Base-by-base conservation (phyloP, 2,888 invertebrate genomes). In the Tenthredo distinguenda region DNA sequence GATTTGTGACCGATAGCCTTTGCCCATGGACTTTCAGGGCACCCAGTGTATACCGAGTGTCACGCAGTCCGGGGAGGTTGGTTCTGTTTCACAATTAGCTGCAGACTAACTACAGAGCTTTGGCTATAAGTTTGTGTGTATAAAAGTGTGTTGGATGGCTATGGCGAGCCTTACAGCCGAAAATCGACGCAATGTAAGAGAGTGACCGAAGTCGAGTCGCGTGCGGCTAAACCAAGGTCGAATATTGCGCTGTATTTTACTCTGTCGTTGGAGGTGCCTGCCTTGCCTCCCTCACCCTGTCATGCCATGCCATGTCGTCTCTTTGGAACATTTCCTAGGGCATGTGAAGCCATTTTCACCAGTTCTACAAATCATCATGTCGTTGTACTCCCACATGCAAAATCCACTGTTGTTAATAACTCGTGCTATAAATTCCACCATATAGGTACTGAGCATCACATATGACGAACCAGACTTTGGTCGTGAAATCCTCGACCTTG, bases 191-290 rank as follows among this genome's bases (percentile, higher is more conserved):
- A 88, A 87, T 82, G 77, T 86, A 87, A 31, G 58, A 65, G 86
- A 89, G 86, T 90, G 91, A 90, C 90, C 90, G 89, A 88, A 88
- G 88, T 87, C 87, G 86, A 89, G 87, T 92, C 91, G 92, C 92
- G 92, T 92, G 92, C 90, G 91, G 91, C 43, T n/a, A 74, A 43
- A 43, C 91, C 92, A 92, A 92, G 92, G 92, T 92, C 92, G 88
- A 89, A 86, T 87, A 87, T 88, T 87, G 86, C 88, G 89, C 88
- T 86, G 87, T 90, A 88, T 88, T 90, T 87, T 86, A 85, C 79
- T 79, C 79, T 85, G 87, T 87, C 87, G 65, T 88, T 87, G 86
- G 84, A 85, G 86, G 86, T 85, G 86, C 76, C 84, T 82, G 77
- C 84, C 87, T 88, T 86, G 68, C 81, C 74, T 79, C 65, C 34